Evolutionary conservation across 2,888 invertebrate species (phyloP), one percentile per base, ranked within the genome.

Genomic region (Dysmachus trigonus): DNA sequence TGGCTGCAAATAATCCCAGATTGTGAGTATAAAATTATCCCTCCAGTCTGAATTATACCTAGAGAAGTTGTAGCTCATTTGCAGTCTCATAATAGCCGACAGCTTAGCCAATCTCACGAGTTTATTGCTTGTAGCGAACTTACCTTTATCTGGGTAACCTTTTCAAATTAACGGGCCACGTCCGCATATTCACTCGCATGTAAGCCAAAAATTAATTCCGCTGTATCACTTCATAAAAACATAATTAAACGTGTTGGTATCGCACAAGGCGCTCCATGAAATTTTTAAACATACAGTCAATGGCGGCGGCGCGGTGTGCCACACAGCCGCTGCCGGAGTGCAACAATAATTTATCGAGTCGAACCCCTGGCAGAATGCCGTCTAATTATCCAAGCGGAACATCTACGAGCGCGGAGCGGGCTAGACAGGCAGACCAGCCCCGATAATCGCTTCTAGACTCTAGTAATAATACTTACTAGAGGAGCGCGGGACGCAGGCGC

Each of bases 381-480:
- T 85, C 85, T 85, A 85, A 85, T 85, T 85, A 85, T 76, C 85
- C 85, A 85, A 85, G 74, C 85, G 85, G 85, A 85, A 85, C 85
- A 85, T 85, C 85, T 85, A 72, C 38, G 83, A 72, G 72, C 72
- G 18, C 35, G 62, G 72, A 83, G 18, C 35, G 62, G 27, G 53
- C 53, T 77, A 81, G 53, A 81, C 81, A 30, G 53, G 31, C 81
- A 30, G 53, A n/a, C 47, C 47, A 22, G 76, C 38, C 22, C 76
- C 79, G 81, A 81, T 81, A 51, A 81, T 53, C 53, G 27, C 81
- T 35, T 31, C 27, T 31, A 73, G 33, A 41, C n/a, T n/a, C n/a
- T n/a, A n/a, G n/a, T n/a, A 41, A 41, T n/a, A 27, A 18, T n/a
- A 15, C 30, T 31, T 47, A n/a, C 31, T n/a, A 27, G 13, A n/a